Conservation (phyloP, 2,113 vertebrate genomes). For the Phrynosoma blainvillii region DNA sequence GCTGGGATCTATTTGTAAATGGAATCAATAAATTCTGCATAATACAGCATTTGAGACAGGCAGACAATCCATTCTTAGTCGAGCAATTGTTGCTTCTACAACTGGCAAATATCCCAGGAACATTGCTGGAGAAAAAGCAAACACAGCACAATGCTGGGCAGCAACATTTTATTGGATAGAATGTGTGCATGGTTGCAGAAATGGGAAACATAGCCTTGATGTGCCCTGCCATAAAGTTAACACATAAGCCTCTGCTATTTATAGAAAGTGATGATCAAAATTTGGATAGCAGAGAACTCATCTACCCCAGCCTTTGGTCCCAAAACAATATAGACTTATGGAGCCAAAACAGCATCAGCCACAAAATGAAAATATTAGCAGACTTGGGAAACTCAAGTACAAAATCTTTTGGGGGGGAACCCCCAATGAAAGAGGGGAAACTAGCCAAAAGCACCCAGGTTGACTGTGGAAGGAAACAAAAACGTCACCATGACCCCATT, state of each 20-base stretch:
- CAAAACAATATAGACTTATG: neutral
- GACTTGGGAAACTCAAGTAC: neutral
- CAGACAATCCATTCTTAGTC: constrained; percentile 60
- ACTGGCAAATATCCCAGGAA: constrained; percentile 71
- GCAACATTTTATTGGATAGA: constrained; percentile 53
- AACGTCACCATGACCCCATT: neutral
- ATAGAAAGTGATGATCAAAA: neutral
- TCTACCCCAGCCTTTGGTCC: neutral
- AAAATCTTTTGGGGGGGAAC: neutral
- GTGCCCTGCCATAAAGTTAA: constrained; percentile 28
- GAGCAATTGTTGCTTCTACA: constrained; percentile 29
- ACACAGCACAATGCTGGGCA: constrained; percentile 35
- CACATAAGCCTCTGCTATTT: neutral
- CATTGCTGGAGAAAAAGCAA: constrained; percentile 42
- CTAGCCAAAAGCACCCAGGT: neutral
- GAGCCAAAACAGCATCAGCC: neutral
- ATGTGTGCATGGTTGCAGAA: constrained; percentile 42
- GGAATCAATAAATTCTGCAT: constrained; percentile 52
- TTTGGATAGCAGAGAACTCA: neutral
- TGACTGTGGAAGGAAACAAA: neutral
- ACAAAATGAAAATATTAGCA: neutral
- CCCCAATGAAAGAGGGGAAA: too few species aligned
- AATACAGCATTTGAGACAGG: constrained; percentile 56
- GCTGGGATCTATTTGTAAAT: constrained; percentile 51
- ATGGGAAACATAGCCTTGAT: constrained; percentile 62